These are phyloP conservation scores for Drosophila nikananu DNA, from an alignment of 1,140 invertebrate species.

Conservation along the genomic window DNA sequence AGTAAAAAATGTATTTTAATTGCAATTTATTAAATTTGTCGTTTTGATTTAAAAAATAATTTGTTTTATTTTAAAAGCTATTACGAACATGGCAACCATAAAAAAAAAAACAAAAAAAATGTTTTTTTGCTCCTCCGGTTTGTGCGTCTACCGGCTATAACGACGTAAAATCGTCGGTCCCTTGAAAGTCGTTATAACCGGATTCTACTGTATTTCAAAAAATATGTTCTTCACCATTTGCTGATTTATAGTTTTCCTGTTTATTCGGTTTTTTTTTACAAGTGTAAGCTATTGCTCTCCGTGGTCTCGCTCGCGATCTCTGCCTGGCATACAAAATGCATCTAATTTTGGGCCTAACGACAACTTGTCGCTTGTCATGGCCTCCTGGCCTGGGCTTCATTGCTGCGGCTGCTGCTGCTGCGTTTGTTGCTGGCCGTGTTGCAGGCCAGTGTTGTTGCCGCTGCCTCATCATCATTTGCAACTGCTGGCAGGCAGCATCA, in stretches of 20 bases:
- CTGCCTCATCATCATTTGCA: conserved; percentile 79
- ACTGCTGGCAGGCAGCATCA: conserved; percentile 63
- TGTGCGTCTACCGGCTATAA: no score
- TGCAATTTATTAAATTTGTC: no score
- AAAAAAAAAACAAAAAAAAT: no score
- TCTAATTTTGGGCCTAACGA: conserved; percentile 82
- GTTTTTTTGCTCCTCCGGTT: no score
- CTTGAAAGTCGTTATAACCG: no score
- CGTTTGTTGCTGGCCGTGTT: conserved; percentile 21
- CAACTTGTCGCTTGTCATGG: conserved; percentile 80
- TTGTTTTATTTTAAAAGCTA: no score
- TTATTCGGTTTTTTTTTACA: background rate
- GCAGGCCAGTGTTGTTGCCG: conserved; percentile 21
- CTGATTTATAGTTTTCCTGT: background rate
- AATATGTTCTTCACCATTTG: background rate
- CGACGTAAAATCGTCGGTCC: no score
- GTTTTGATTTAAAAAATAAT: no score
- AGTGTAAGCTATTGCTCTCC: conserved; percentile 22
- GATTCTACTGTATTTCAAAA: no score
- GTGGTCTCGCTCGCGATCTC: conserved; percentile 24
- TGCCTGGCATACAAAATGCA: conserved; percentile 73
- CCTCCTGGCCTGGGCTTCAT: conserved; percentile 35
- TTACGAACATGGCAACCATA: no score
- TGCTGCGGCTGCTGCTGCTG: conserved; percentile 8
- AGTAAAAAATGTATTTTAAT: no score